phyloP scores from a whole-genome alignment of 2,113 vertebrate genomes.

The Tenrec ecaudatus region DNA sequence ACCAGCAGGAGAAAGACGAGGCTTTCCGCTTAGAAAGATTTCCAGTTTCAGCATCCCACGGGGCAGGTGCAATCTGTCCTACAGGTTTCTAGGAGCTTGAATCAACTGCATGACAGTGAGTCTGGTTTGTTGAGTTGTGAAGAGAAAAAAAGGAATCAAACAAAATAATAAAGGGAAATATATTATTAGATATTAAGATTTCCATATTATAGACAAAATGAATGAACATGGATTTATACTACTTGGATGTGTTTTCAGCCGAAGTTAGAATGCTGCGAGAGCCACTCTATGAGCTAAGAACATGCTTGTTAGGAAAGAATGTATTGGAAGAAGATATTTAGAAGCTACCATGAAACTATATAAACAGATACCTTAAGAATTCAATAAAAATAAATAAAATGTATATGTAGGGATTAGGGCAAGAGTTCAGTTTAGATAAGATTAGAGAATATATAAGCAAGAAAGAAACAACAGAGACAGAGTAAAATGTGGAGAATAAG shows the following conservation, averaged over 20 bases:
- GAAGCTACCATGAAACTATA: neutral
- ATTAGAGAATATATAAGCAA: neutral
- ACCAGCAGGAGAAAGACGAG: too few species aligned
- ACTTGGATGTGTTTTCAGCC: neutral
- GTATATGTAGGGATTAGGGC: neutral
- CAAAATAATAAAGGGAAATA: neutral
- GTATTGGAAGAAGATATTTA: neutral
- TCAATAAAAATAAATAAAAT: neutral
- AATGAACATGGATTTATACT: neutral
- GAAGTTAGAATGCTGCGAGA: constrained; percentile 4
- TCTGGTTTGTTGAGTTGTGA: neutral
- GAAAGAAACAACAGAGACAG: neutral
- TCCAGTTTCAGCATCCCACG: too few species aligned
- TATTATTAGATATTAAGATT: neutral
- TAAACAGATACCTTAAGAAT: neutral
- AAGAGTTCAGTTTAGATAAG: neutral
- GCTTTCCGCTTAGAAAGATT: too few species aligned
- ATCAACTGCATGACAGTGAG: too few species aligned
- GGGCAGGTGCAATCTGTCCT: too few species aligned
- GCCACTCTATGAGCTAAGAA: neutral
- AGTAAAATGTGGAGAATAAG: neutral
- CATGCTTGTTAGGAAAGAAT: neutral
- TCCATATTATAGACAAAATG: neutral
- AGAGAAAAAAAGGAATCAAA: neutral
- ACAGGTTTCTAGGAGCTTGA: too few species aligned